Conservation (phyloP, 2,888 invertebrate genomes). For the Agrotis clavis region DNA sequence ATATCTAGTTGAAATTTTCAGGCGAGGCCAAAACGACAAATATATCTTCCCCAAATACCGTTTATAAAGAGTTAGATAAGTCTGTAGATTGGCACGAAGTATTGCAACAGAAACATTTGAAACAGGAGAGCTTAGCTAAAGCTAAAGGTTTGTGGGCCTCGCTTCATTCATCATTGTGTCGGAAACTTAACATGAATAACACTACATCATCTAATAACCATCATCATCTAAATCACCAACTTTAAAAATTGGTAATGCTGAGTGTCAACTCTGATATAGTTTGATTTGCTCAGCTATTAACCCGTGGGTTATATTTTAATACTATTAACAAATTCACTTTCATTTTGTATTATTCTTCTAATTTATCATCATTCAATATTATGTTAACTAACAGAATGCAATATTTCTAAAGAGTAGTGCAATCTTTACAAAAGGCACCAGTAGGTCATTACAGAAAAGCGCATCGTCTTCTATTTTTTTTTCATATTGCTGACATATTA, state of each 20-base stretch:
- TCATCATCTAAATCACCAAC: conserved; percentile 11
- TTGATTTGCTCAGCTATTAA: conserved; percentile 11
- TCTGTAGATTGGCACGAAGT: conserved; percentile 89
- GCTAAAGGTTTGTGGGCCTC: conserved; percentile 88
- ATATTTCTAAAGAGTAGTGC: not conserved
- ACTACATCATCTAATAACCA: conserved; percentile 5
- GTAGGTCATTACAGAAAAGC: not conserved
- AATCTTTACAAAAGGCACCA: not conserved
- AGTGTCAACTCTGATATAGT: conserved; percentile 7
- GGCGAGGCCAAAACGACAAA: conserved; percentile 82
- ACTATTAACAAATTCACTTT: conserved; percentile 26
- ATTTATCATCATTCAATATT: conserved; percentile 1
- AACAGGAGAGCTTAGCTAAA: conserved; percentile 82
- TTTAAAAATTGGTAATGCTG: conserved; percentile 9
- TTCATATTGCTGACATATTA: not conserved
- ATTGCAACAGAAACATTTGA: conserved; percentile 80
- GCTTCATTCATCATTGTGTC: conserved; percentile 68
- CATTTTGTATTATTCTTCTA: not conserved
- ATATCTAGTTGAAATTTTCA: conserved; percentile 83
- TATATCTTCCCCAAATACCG: conserved; percentile 83
- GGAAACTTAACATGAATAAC: conserved; percentile 46
- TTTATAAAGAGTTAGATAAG: conserved; percentile 89
- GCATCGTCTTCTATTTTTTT: conserved; percentile 3
- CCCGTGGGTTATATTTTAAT: conserved; percentile 3
- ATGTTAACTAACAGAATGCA: conserved; percentile 18